Percentiles rank a stretch among this genome's conserved stretches.
Evolutionary conservation across 2,113 vertebrate genomes (phyloP).

Genomic region (Accipiter cooperii): DNA sequence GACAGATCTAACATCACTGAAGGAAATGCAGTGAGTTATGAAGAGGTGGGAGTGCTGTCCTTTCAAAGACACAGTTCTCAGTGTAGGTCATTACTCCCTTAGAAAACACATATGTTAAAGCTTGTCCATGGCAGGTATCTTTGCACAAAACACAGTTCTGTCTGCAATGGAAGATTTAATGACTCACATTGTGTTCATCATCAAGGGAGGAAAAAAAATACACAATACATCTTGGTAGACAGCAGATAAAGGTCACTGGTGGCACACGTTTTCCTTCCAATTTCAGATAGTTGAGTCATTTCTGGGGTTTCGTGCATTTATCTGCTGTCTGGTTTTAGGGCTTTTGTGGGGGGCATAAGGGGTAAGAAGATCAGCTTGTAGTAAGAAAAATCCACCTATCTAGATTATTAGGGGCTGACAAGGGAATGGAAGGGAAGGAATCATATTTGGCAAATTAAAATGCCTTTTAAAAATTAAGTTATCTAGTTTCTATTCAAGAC

Average conservation of each 20-base stretch:
- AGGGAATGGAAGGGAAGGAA: neutral
- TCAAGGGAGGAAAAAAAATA: neutral
- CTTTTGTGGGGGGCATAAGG: neutral
- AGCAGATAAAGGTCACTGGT: slow-evolving; percentile 11
- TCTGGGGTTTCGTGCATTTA: neutral
- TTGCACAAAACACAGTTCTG: neutral
- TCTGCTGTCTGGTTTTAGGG: neutral
- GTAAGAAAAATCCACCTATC: neutral
- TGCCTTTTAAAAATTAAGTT: neutral
- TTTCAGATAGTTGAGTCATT: neutral
- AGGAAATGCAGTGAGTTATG: neutral
- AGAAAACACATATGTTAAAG: neutral
- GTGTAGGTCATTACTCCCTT: neutral
- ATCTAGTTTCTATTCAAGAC: neutral
- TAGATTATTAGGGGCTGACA: neutral
- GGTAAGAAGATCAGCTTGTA: neutral
- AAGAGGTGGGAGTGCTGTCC: neutral
- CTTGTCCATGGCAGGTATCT: neutral
- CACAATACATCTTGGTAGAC: neutral
- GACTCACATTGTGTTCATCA: neutral
- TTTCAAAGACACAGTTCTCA: neutral
- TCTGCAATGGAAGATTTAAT: neutral
- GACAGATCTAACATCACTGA: neutral
- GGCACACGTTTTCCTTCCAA: neutral
- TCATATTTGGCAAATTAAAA: neutral